phyloP scores from a whole-genome alignment of 2,113 vertebrate species.

The Rhynchomys soricoides region DNA sequence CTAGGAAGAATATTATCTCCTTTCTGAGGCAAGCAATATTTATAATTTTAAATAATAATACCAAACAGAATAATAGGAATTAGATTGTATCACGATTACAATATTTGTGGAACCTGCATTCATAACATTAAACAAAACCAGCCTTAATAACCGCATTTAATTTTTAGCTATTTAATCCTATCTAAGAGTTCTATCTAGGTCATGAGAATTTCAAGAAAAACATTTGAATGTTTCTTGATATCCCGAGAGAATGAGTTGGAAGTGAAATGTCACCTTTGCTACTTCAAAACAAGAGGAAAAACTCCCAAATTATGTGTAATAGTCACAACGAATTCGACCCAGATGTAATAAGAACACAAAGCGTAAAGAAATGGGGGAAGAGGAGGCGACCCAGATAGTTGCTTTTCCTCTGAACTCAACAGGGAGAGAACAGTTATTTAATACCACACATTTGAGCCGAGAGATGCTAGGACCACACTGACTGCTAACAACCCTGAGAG shows the following conservation, averaged over 20 bases:
- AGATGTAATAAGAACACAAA: not conserved
- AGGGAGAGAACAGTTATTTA: not conserved
- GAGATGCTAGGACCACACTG: not conserved
- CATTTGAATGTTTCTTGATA: conserved; percentile 30
- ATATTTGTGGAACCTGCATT: conserved; percentile 51
- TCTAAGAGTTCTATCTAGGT: conserved; percentile 51
- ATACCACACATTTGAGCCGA: not conserved
- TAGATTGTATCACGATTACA: conserved; percentile 64
- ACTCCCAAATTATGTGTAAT: not conserved
- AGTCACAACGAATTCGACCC: not conserved
- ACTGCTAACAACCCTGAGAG: not conserved
- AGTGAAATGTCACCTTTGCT: conserved; percentile 26
- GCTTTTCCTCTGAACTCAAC: not conserved
- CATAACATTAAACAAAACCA: conserved; percentile 48
- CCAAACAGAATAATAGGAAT: conserved; percentile 53
- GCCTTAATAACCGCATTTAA: conserved; percentile 58
- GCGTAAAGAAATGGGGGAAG: not conserved
- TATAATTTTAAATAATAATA: conserved; percentile 68
- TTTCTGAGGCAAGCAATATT: conserved; percentile 56
- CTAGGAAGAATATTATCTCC: conserved; percentile 60
- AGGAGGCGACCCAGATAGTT: not conserved
- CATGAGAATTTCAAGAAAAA: conserved; percentile 56
- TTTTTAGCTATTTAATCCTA: conserved; percentile 47
- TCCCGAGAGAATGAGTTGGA: conserved; percentile 16
- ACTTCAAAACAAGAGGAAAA: not conserved